These are phyloP conservation scores for Chesias legatella DNA, from an alignment of 2,888 invertebrate species.

Conservation along the genomic window DNA sequence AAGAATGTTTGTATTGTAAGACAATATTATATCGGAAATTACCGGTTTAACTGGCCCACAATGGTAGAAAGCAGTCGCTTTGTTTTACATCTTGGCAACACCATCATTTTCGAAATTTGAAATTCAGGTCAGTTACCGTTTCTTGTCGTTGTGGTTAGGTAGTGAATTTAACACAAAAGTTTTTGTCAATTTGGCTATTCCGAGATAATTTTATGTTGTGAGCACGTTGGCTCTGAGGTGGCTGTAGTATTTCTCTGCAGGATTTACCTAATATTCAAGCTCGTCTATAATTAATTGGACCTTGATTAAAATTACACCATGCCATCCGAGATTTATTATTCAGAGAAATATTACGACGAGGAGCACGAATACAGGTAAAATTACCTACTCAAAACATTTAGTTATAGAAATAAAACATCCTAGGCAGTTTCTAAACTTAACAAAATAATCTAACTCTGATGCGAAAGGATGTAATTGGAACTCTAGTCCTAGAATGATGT, in stretches of 20 bases:
- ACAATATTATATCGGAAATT: slow-evolving; percentile 1
- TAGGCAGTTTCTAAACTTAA: too few relatives aligned
- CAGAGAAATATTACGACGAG: slow-evolving; percentile 95
- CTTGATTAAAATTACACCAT: slow-evolving; percentile 45
- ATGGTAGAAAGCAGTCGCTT: background rate
- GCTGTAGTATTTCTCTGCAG: background rate
- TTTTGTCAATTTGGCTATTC: slow-evolving; percentile 27
- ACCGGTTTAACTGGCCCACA: background rate
- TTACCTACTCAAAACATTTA: background rate
- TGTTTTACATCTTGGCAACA: background rate
- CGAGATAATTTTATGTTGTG: background rate
- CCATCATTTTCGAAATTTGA: slow-evolving; percentile 19
- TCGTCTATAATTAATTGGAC: too few relatives aligned
- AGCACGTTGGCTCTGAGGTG: background rate
- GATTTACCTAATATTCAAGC: background rate
- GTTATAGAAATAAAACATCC: too few relatives aligned
- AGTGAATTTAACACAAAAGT: slow-evolving; percentile 7
- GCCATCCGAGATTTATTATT: slow-evolving; percentile 93
- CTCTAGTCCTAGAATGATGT: too few relatives aligned
- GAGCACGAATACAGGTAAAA: slow-evolving; percentile 93
- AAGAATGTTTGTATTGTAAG: background rate
- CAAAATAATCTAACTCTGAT: too few relatives aligned
- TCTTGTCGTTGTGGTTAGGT: slow-evolving; percentile 11
- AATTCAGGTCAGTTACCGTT: slow-evolving; percentile 20
- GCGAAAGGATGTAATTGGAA: too few relatives aligned